Base-by-base conservation (phyloP, 1,140 invertebrate species). In the Limonius californicus region DNA sequence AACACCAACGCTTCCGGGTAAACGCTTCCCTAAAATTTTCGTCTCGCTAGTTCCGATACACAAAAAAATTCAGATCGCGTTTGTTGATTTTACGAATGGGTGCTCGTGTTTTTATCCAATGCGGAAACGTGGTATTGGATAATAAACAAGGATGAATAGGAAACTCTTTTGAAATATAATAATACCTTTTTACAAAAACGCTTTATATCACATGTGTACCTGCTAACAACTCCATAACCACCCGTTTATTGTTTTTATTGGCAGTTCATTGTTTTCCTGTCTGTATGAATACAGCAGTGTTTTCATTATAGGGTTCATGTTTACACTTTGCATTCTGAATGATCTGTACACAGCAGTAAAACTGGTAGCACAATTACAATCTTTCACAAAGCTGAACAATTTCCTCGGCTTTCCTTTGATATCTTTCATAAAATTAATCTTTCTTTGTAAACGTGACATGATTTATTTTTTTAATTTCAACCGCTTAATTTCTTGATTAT, bases 1-100 rank as follows among this genome's bases (percentile, higher is more conserved):
- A 50, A 50, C 45, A 50, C 45, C 14, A 21, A 50, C 20, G 45
- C 45, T 50, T 50, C 45, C 16, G 20, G 16, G 16, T 50, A 50
- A 50, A 50, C 45, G 45, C 20, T 50, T 50, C 45, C 45, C 7
- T 18, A 50, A 15, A 50, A 15, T 50, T 39, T 50, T 50, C 45
- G 19, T 50, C 20, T 50, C 45, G 20, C 45, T 50, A 50, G 45
- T 50, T 50, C 45, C 45, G 45, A 50, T 50, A 50, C 45, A 50
- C 6, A 50, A 18, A 45, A 39, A 50, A 50, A 50, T 50, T 50
- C 45, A 50, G 14, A 50, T 50, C 45, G 45, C 45, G 45, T 50
- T 21, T 50, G 45, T 50, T 50, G 45, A 50, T 50, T 50, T 50
- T 50, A 50, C 45, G 45, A 50, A 50, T 50, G 45, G 45, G 2